A percentile compares a stretch with the other conserved stretches of the same genome.
These are phyloP conservation scores for Puma concolor DNA, from an alignment of 2,113 vertebrate genomes.

Conservation along the genomic window DNA sequence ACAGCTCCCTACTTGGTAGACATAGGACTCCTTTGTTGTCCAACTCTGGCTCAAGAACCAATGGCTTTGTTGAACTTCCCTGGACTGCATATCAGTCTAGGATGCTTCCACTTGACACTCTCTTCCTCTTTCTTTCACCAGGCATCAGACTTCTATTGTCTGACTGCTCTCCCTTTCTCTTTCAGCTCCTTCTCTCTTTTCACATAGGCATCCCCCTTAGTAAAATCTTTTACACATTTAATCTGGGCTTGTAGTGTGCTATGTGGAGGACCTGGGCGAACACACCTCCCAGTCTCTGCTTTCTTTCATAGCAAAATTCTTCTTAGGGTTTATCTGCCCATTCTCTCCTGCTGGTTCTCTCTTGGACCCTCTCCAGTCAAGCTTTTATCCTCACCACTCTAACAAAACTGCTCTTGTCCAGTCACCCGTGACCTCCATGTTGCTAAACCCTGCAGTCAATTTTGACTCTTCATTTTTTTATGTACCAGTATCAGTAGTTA, in stretches of 20 bases:
- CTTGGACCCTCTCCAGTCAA: not conserved
- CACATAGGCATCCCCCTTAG: not conserved
- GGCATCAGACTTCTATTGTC: not conserved
- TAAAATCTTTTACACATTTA: not conserved
- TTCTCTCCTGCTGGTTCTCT: not conserved
- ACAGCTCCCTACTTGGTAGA: not conserved
- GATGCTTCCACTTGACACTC: not conserved
- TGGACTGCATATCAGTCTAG: not conserved
- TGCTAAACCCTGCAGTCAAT: not conserved
- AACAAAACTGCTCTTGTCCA: not conserved
- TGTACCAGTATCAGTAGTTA: not conserved
- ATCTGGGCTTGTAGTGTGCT: not conserved
- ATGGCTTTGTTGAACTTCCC: not conserved
- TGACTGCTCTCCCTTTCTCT: not conserved
- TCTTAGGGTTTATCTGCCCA: not conserved
- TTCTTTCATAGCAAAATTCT: not conserved
- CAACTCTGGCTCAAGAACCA: not conserved
- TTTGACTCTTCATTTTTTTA: not conserved
- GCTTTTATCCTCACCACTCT: not conserved
- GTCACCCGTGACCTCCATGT: not conserved
- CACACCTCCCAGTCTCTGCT: not conserved
- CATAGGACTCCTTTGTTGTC: not conserved
- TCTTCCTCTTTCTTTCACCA: not conserved
- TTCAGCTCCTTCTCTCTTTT: not conserved
- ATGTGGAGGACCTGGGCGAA: not conserved